phyloP scores from a whole-genome alignment of 2,888 invertebrate species.

The Clanis bilineata region DNA sequence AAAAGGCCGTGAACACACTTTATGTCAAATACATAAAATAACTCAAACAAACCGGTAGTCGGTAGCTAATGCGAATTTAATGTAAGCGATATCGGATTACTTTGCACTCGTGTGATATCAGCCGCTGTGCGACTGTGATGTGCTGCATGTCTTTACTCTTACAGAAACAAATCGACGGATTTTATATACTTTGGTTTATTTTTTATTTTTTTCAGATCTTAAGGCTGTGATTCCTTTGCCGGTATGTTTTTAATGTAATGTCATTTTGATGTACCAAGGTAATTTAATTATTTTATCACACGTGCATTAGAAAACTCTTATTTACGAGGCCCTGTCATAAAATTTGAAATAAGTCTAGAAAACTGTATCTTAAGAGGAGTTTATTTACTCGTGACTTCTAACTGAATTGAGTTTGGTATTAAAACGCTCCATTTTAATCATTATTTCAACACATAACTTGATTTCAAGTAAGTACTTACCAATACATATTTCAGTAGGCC shows the following conservation, averaged over 20 bases:
- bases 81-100: constrained; percentile 59
- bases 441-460: too few species aligned
- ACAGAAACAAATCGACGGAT: constrained; percentile 11
- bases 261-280: neutral
- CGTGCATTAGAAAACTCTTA: neutral
- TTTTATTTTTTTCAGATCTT: neutral
- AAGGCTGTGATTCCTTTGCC: constrained; percentile 3
- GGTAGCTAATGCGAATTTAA: constrained; percentile 70
- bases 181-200: constrained; percentile 2
- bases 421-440: too few species aligned
- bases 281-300: neutral
- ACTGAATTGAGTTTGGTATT: too few species aligned
- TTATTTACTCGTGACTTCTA: too few species aligned
- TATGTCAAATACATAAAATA: constrained; percentile 45
- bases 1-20: too few species aligned
- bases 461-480: too few species aligned
- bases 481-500: too few species aligned
- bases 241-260: neutral
- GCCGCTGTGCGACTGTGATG: constrained; percentile 44
- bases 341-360: too few species aligned
- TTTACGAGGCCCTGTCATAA: too few species aligned
- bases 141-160: constrained; percentile 27
- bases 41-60: constrained; percentile 52
- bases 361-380: too few species aligned
- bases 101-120: constrained; percentile 47